A percentile compares a stretch with the other conserved stretches of the same genome.
Evolutionary conservation across 2,888 invertebrate species (phyloP).

Genomic region (Thumatha senex): DNA sequence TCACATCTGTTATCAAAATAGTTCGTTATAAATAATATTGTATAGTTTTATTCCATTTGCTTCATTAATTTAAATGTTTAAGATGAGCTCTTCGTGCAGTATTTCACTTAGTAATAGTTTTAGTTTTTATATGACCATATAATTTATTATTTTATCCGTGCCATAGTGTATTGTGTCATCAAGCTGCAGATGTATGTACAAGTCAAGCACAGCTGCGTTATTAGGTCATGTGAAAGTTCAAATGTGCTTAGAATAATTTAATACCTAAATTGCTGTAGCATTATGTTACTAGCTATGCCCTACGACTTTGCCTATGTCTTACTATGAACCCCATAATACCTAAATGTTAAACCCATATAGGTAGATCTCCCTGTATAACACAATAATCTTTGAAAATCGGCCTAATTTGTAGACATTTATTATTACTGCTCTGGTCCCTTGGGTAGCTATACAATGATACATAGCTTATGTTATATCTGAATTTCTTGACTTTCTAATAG

Average conservation of each 20-base stretch:
- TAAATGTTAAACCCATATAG: too few relatives aligned
- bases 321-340: too few relatives aligned
- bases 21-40: slow-evolving; percentile 38
- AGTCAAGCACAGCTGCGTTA: slow-evolving; percentile 44
- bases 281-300: too few relatives aligned
- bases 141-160: too few relatives aligned
- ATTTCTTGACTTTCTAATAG: too few relatives aligned
- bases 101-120: slow-evolving; percentile 15
- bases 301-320: too few relatives aligned
- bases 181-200: slow-evolving; percentile 36
- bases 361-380: too few relatives aligned
- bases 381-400: too few relatives aligned
- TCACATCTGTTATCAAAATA: slow-evolving; percentile 45
- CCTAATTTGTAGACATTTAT: too few relatives aligned
- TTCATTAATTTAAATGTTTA: slow-evolving; percentile 26
- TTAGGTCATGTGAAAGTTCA: slow-evolving; percentile 63
- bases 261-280: slow-evolving; percentile 32
- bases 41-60: slow-evolving; percentile 35
- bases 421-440: too few relatives aligned
- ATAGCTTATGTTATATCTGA: too few relatives aligned
- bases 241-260: slow-evolving; percentile 43
- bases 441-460: too few relatives aligned
- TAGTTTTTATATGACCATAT: slow-evolving; percentile 6
- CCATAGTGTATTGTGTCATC: slow-evolving; percentile 6
- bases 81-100: slow-evolving; percentile 1